Conservation (phyloP, 2,113 vertebrate genomes). For the Axis porcinus region DNA sequence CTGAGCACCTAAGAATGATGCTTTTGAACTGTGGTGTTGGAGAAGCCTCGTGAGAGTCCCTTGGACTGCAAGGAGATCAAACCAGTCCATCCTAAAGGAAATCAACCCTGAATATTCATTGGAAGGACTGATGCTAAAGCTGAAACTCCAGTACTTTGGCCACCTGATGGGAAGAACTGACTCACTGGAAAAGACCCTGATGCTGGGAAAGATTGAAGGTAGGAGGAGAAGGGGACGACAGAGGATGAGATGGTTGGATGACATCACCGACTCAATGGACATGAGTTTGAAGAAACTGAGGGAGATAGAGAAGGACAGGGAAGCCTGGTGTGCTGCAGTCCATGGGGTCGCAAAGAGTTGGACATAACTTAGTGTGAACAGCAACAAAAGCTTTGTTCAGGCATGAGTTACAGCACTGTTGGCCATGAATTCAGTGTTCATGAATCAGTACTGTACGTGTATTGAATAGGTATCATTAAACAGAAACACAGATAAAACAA, state of each 20-base stretch:
- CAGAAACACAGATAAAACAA: background rate
- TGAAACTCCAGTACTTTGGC: background rate
- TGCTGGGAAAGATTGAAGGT: background rate
- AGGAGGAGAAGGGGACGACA: background rate
- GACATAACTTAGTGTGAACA: background rate
- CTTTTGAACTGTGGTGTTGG: background rate
- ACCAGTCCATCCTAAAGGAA: background rate
- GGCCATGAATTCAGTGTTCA: background rate
- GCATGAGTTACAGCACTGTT: background rate
- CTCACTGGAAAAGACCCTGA: background rate
- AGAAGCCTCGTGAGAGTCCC: background rate
- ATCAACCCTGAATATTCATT: background rate
- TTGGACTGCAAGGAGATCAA: background rate
- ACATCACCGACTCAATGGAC: background rate
- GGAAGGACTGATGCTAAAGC: background rate
- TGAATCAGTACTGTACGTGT: background rate
- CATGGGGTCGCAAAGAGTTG: background rate
- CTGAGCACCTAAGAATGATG: background rate
- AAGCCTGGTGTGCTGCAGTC: background rate
- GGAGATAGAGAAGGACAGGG: background rate
- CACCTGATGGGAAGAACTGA: background rate
- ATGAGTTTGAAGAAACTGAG: background rate
- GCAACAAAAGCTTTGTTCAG: background rate
- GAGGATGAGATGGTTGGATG: background rate
- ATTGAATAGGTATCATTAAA: background rate